Base-by-base conservation (phyloP, 2,888 invertebrate genomes). In the Ischnura elegans region DNA sequence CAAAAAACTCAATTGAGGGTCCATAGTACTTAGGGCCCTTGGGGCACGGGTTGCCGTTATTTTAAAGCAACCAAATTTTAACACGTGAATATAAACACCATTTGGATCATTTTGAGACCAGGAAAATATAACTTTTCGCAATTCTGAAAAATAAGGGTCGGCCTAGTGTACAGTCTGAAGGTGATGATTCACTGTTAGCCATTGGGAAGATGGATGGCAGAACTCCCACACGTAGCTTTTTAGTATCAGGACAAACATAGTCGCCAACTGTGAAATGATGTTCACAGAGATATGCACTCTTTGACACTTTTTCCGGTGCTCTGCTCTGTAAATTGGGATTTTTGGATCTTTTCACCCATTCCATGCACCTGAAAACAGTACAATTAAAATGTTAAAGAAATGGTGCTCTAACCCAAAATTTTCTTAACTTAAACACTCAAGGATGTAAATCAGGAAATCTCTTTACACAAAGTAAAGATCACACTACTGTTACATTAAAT, bases 271-370 rank as follows among this genome's bases (percentile, higher is more conserved):
- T 61, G 61, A 61, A 61, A 61, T 61, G 61, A 61, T 61, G 61
- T 61, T 61, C 61, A 61, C 61, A 61, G 8, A 61, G 61, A n/a
- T 61, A 61, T 61, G 61, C 61, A 61, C 61, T 61, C 61, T 61
- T 61, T 25, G 61, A 61, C 25, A 61, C 61, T 25, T 61, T 61
- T 21, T 61, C 61, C 61, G 8, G 25, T 61, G 61, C 21, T 25
- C 61, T 61, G 25, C 61, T 61, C 61, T 61, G 61, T 61, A 61
- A 61, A 25, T 61, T 61, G 1, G 61, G 61, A 25, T 61, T 61
- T 61, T 61, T 61, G 61, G 61, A 61, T 25, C 61, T 61, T 61
- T 61, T 61, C 61, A 61, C 61, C 61, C 61, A 61, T 61, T 61
- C 61, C 61, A 61, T 61, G n/a, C 61, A 61, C 61, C 61, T 61